Percentiles rank a stretch among this genome's conserved stretches.
phyloP scores from a whole-genome alignment of 2,113 vertebrate species.

The Eonycteris spelaea region DNA sequence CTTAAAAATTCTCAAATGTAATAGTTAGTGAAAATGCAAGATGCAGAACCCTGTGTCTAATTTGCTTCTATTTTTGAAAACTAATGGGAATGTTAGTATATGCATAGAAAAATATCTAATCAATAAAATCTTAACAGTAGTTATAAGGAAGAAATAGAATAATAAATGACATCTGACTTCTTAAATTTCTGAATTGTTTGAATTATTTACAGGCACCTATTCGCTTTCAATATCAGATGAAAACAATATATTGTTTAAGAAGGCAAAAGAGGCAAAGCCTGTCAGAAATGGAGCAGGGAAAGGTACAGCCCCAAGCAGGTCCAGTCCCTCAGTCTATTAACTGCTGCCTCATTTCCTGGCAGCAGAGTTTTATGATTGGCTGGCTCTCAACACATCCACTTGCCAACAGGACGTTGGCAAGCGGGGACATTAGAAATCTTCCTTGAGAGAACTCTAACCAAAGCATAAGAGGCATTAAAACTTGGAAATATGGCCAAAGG shows the following conservation, averaged over 20 bases:
- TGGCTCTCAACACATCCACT: background rate
- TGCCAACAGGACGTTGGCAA: slow-evolving; percentile 23
- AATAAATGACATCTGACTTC: background rate
- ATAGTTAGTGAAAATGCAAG: background rate
- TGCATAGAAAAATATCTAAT: background rate
- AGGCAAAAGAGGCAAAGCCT: background rate
- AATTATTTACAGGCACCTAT: slow-evolving; percentile 57
- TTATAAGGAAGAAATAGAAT: background rate
- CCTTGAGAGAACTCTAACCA: slow-evolving; percentile 58
- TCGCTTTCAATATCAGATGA: slow-evolving; percentile 13
- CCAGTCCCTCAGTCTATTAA: background rate
- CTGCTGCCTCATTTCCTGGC: slow-evolving; percentile 22
- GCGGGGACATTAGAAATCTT: slow-evolving; percentile 33
- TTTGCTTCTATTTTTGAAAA: background rate
- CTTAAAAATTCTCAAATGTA: background rate
- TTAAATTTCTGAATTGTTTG: slow-evolving; percentile 28
- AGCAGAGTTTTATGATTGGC: background rate
- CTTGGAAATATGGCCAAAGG: slow-evolving; percentile 43
- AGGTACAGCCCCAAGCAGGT: background rate
- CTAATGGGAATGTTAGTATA: background rate
- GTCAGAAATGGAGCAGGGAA: background rate
- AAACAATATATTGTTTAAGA: slow-evolving; percentile 25
- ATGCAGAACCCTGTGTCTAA: background rate
- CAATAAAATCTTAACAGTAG: background rate
- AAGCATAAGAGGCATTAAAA: slow-evolving; percentile 7